Conservation (phyloP, 2,797 vertebrate genomes). For the Ispidina picta region DNA sequence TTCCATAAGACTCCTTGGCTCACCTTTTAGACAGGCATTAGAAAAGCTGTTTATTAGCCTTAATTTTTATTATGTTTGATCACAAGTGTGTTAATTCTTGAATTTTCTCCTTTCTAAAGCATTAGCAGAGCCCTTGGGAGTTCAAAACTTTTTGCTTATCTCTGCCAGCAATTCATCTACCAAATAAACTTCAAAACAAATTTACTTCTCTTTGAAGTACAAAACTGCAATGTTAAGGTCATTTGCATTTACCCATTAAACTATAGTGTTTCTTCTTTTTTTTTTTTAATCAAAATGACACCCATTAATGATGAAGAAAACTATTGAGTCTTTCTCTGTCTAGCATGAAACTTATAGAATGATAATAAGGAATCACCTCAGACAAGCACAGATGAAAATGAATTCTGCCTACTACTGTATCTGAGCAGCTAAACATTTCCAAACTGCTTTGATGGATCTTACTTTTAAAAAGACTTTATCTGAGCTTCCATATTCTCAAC, state of each 20-base stretch:
- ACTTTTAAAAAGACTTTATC: constrained; percentile 20
- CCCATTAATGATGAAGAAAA: constrained; percentile 24
- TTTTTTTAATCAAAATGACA: constrained; percentile 53
- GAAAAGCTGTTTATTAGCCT: constrained; percentile 21
- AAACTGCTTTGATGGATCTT: constrained; percentile 10
- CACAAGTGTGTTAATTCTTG: constrained; percentile 25
- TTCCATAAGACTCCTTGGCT: not conserved
- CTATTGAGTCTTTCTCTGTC: not conserved
- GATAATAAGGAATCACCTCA: constrained; percentile 15
- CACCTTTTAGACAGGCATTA: not conserved
- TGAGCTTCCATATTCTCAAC: constrained; percentile 65
- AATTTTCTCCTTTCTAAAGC: constrained; percentile 19
- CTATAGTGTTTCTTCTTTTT: not conserved
- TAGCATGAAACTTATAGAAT: not conserved
- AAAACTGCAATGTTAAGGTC: constrained; percentile 11
- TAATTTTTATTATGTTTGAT: constrained; percentile 39
- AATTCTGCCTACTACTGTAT: constrained; percentile 26
- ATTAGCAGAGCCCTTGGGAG: constrained; percentile 25
- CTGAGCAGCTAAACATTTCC: constrained; percentile 31
- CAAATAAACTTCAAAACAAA: constrained; percentile 60
- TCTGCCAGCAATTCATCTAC: constrained; percentile 42
- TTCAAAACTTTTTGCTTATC: constrained; percentile 57
- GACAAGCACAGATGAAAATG: constrained; percentile 35
- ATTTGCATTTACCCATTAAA: constrained; percentile 60
- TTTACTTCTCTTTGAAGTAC: constrained; percentile 59